Base-by-base conservation (phyloP, 2,888 invertebrate species). In the Oligia fasciuncula region DNA sequence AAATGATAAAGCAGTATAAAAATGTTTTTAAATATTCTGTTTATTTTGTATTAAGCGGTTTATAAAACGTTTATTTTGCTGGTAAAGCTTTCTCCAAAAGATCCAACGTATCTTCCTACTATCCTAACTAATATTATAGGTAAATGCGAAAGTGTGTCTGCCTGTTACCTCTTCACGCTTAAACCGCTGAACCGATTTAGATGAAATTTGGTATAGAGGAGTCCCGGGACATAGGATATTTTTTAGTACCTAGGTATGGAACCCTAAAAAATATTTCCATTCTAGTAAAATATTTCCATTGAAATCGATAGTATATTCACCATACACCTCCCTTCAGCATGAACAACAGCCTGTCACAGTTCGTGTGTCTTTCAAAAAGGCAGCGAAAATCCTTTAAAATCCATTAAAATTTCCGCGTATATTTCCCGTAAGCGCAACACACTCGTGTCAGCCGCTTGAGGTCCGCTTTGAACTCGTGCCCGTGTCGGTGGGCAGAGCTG, bases 401-500 rank as follows among this genome's bases (percentile, higher is more conserved):
- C 65, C 57, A 67, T 73, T 76, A 60, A 87, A 85, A 67, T 76
- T 66, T 63, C 57, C 54, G 29, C 71, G 40, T 57, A 51, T 51
- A 87, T 84, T 86, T 60, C 40, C 63, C 13, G 63, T 70, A 57
- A 77, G 71, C 70, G 71, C 71, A 67, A 69, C 80, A 76, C 80
- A 75, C 62, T 79, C 54, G 70, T 83, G 86, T 88, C 89, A 83
- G 80, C 79, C 77, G 70, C 67, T 77, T 68, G 73, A 77, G 71
- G 69, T 74, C 67, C 72, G 84, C 84, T 86, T 89, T 88, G 88
- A 85, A 79, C 79, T 81, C 78, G 72, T 84, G 29, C 76, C 65
- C 60, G 69, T 76, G 78, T 84, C 80, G 49, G 73, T 77, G 72
- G 84, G 75, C 66, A 46, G 76, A 81, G 73, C 84, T 89, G 89